Evolutionary conservation across 1,140 invertebrate species (phyloP).

Genomic region (Drusus annulatus): DNA sequence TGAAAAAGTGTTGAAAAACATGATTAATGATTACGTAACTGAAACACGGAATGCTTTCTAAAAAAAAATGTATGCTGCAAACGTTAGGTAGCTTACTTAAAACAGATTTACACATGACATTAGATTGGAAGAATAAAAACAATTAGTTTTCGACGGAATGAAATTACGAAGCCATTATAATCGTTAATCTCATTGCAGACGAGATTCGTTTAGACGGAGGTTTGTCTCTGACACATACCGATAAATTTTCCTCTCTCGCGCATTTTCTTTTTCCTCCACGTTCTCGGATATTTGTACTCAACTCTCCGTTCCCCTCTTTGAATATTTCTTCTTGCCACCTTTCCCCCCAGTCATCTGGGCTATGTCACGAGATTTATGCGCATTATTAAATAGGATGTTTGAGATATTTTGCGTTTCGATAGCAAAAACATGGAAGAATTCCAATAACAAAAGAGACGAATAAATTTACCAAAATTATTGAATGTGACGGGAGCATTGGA

Average conservation of each 20-base stretch:
- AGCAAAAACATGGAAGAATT: not conserved
- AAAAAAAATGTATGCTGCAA: no score
- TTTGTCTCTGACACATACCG: not conserved
- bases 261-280: constrained; percentile 2
- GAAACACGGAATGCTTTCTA: no score
- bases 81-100: no score
- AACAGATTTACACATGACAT: no score
- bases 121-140: no score
- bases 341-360: not conserved
- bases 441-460: no score
- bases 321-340: not conserved
- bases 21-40: no score
- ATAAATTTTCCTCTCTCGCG: constrained; percentile 1
- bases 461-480: no score
- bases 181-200: constrained; percentile 6
- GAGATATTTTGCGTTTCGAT: not conserved
- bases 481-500: no score
- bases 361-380: not conserved
- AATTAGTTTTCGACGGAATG: not conserved
- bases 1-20: no score
- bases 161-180: not conserved
- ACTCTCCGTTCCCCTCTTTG: not conserved
- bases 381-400: not conserved
- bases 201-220: not conserved
- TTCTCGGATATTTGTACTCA: not conserved